Evolutionary conservation across 2,888 invertebrate genomes (phyloP).

Genomic region (Andrena bicolor): DNA sequence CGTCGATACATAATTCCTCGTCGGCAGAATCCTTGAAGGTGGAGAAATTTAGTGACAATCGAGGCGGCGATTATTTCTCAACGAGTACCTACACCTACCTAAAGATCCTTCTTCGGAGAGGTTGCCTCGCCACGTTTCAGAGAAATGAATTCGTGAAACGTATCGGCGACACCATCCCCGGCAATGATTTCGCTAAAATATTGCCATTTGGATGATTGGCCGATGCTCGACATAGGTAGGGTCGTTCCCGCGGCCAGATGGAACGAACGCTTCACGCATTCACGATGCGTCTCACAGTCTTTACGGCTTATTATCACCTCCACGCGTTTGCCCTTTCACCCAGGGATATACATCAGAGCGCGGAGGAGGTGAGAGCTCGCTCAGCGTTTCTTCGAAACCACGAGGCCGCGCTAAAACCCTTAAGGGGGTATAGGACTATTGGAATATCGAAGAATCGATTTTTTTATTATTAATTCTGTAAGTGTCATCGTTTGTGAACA

Average conservation of each 20-base stretch:
- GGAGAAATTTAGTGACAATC: not conserved
- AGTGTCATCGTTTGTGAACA: too few relatives aligned
- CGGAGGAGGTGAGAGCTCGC: slow-evolving; percentile 47
- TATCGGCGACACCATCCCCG: slow-evolving; percentile 53
- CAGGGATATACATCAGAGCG: slow-evolving; percentile 70
- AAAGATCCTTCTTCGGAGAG: not conserved
- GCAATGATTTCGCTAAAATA: slow-evolving; percentile 69
- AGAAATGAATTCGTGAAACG: not conserved
- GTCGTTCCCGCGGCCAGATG: slow-evolving; percentile 63
- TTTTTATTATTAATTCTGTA: too few relatives aligned
- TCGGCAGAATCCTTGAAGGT: not conserved
- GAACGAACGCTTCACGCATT: slow-evolving; percentile 80
- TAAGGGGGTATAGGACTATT: slow-evolving; percentile 8
- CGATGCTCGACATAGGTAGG: slow-evolving; percentile 50
- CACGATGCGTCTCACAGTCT: slow-evolving; percentile 78
- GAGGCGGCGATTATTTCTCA: too few relatives aligned
- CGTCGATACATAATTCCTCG: slow-evolving; percentile 24
- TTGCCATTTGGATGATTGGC: slow-evolving; percentile 59
- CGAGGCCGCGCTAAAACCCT: too few relatives aligned
- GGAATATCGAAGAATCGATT: too few relatives aligned
- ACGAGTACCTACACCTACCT: too few relatives aligned
- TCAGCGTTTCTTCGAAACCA: slow-evolving; percentile 12
- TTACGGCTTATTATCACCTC: slow-evolving; percentile 82
- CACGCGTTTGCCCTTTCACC: slow-evolving; percentile 77
- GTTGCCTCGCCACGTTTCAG: not conserved